phyloP scores from a whole-genome alignment of 2,888 invertebrate genomes.

The Drosophila helvetica region DNA sequence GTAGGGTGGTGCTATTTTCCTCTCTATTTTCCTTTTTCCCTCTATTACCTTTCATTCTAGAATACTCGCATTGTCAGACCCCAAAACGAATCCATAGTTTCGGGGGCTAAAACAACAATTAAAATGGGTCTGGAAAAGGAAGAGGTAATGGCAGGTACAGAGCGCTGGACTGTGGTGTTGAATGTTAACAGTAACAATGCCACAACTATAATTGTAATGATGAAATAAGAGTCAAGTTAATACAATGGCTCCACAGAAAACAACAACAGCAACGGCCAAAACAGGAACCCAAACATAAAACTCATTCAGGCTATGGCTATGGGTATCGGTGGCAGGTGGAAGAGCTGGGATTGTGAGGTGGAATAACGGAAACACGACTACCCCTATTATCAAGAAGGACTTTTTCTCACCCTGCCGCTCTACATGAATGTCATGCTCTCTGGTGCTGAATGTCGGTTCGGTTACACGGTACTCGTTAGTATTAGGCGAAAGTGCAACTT shows the following conservation, averaged over 20 bases:
- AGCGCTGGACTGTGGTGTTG: conserved; percentile 53
- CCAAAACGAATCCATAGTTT: conserved; percentile 8
- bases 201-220: too few relatives aligned
- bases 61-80: conserved; percentile 15
- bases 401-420: conserved; percentile 7
- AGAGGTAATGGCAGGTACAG: background rate
- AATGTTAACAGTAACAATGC: too few relatives aligned
- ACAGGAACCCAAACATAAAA: conserved; percentile 61
- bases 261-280: conserved; percentile 43
- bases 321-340: background rate
- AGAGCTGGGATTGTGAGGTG: background rate
- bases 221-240: too few relatives aligned
- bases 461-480: conserved; percentile 54
- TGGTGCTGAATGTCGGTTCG: conserved; percentile 15
- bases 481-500: too few relatives aligned
- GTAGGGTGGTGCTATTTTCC: too few relatives aligned
- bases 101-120: conserved; percentile 44
- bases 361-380: conserved; percentile 59
- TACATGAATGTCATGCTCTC: background rate
- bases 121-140: conserved; percentile 11
- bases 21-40: conserved; percentile 13
- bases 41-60: conserved; percentile 37
- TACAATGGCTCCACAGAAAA: conserved; percentile 57
- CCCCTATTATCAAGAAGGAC: conserved; percentile 57
- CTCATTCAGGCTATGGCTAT: conserved; percentile 1